Base-by-base conservation (phyloP, 2,113 vertebrate genomes). In the Smithornis capensis region DNA sequence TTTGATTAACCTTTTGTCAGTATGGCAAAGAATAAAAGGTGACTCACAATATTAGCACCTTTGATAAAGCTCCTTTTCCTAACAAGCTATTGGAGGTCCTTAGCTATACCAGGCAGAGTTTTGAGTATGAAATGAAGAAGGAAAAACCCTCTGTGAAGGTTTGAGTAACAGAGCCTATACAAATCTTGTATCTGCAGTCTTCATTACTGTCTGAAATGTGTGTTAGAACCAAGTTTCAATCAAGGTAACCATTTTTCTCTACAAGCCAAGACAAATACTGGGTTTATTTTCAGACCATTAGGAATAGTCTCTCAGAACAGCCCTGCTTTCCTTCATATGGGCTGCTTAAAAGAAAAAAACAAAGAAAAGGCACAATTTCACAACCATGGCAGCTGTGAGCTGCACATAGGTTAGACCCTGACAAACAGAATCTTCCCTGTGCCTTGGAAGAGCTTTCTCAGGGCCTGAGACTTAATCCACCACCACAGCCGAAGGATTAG, bases 211-310 rank as follows among this genome's bases (percentile, higher is more conserved):
- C 80, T 95, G 87, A 96, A 94, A 92, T 38, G 50, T 76, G 83
- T 69, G 83, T 95, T 94, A 88, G 84, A 96, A 84, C 55, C 82
- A 75, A 81, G 57, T 94, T 96, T 91, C 94, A 89, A 29, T 94
- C 93, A 89, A 95, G 96, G 96, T 95, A 95, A 95, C 92, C 92
- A 57, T 93, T 91, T 89, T 93, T 64, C 60, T 83, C 28, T 68
- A 19, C 23, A 57, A 74, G 96, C 97, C 97, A 97, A 97, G 95
- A 95, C 83, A 97, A 97, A 96, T 83, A 97, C 5, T 49, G 15
- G 37, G 74, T 90, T 94, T 97, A 70, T 97, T 97, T 96, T 91
- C 95, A 97, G 92, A 95, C 69, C 94, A 65, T 97, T 96, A 97
- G 79, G 93, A 93, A 80, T 10, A 77, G 94, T 91, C 84, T 94